Evolutionary conservation across 53 echinoderm and acorn worm species (phyloP).

Genomic region (Echinarachnius parma): DNA sequence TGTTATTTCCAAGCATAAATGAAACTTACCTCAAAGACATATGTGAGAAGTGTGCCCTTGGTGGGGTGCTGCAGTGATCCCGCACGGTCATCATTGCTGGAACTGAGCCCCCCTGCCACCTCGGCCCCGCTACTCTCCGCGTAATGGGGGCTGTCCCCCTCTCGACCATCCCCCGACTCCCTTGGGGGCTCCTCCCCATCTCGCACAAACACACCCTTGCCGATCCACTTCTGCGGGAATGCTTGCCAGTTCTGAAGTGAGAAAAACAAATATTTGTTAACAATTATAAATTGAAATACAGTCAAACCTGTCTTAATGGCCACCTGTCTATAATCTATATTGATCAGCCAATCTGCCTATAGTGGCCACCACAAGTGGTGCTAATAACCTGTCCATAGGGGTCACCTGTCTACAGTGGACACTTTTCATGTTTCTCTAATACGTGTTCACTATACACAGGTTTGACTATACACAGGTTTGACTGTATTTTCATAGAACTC

Average conservation of each 20-base stretch:
- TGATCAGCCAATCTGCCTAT: no score
- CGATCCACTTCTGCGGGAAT: conserved; percentile 67
- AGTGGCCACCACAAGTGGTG: no score
- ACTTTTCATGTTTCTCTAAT: no score
- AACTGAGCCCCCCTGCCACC: conserved; percentile 65
- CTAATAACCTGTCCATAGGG: no score
- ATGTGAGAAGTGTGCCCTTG: conserved; percentile 74
- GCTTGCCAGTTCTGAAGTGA: conserved; percentile 82
- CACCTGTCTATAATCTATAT: no score
- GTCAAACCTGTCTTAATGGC: no score
- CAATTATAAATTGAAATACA: no score
- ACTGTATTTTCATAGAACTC: no score
- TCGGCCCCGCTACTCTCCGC: conserved; percentile 58
- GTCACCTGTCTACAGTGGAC: no score
- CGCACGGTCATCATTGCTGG: conserved; percentile 80
- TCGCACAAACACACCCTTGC: conserved; percentile 62
- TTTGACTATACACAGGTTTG: no score
- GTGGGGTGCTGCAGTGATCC: conserved; percentile 84
- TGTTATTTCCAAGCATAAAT: no score
- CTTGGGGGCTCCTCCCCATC: conserved; percentile 63
- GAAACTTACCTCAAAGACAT: conserved; percentile 93
- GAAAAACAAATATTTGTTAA: background rate
- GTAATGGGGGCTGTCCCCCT: background rate
- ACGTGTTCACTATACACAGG: no score
- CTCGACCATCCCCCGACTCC: background rate